Evolutionary conservation across 1,140 invertebrate genomes (phyloP).

Genomic region (Drosophila serrata): DNA sequence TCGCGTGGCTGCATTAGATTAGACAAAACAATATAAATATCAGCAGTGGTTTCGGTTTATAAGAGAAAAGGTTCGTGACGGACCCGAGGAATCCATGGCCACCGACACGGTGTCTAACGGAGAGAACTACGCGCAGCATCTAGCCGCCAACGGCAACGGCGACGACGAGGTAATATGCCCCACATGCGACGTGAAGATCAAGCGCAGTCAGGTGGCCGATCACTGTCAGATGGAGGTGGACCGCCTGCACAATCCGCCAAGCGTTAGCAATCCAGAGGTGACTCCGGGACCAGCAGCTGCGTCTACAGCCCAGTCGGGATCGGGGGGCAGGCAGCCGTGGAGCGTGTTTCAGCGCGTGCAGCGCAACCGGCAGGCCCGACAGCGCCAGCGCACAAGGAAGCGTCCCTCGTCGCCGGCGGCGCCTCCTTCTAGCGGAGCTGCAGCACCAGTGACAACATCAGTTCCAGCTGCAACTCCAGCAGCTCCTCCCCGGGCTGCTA

Average conservation of each 20-base stretch:
- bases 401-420: conserved; percentile 49
- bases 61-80: background rate
- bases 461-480: conserved; percentile 69
- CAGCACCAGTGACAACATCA: conserved; percentile 85
- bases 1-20: conserved; percentile 40
- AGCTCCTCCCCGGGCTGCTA: conserved; percentile 8
- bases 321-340: conserved; percentile 83
- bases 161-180: conserved; percentile 88
- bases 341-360: conserved; percentile 85
- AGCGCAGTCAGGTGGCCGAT: conserved; percentile 90
- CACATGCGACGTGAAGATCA: conserved; percentile 91
- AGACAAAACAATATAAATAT: conserved; percentile 40
- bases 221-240: conserved; percentile 92
- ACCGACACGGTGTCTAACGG: conserved; percentile 83
- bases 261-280: background rate
- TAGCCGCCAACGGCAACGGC: conserved; percentile 82
- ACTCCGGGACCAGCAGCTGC: background rate
- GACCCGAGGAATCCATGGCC: conserved; percentile 62
- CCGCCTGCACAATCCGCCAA: conserved; percentile 87
- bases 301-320: conserved; percentile 21
- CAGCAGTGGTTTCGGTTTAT: background rate
- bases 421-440: background rate
- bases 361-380: conserved; percentile 86
- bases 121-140: conserved; percentile 87
- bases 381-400: conserved; percentile 80